Conservation (phyloP, 30 jellyfish, hydroid and myxozoan species). For the Hydractinia symbiolongicarpus region DNA sequence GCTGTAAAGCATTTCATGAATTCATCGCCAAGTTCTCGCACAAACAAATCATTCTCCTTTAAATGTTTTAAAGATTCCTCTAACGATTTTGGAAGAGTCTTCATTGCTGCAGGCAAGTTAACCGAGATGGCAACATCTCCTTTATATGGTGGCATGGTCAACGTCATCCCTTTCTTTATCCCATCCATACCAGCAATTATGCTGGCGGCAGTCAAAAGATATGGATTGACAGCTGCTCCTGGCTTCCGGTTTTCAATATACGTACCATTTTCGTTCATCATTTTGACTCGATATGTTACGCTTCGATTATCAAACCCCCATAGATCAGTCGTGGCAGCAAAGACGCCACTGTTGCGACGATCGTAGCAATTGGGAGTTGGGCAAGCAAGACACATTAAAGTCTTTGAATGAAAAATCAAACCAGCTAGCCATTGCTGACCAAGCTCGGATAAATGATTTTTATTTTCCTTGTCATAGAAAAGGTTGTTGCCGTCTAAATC, state of each 20-base stretch:
- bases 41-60: neutral
- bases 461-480: neutral
- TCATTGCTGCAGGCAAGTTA: neutral
- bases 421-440: slow-evolving; percentile 35
- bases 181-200: slow-evolving; percentile 30
- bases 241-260: slow-evolving; percentile 25
- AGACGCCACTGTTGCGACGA: neutral
- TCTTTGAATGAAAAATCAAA: slow-evolving; percentile 18
- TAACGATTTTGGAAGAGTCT: neutral
- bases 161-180: neutral
- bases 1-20: slow-evolving; percentile 5
- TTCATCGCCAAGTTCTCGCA: neutral
- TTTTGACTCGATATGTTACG: slow-evolving; percentile 17
- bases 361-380: slow-evolving; percentile 35
- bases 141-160: slow-evolving; percentile 1
- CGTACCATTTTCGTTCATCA: neutral
- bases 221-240: slow-evolving; percentile 29
- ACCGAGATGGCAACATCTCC: neutral
- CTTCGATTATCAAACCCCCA: slow-evolving; percentile 25
- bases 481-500: neutral
- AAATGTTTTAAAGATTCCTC: slow-evolving; percentile 1
- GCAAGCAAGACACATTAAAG: neutral
- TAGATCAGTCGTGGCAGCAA: neutral
- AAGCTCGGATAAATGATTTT: slow-evolving; percentile 1
- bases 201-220: slow-evolving; percentile 1